Evolutionary conservation across 2,888 invertebrate genomes (phyloP).

Genomic region (Calameuta idolon): DNA sequence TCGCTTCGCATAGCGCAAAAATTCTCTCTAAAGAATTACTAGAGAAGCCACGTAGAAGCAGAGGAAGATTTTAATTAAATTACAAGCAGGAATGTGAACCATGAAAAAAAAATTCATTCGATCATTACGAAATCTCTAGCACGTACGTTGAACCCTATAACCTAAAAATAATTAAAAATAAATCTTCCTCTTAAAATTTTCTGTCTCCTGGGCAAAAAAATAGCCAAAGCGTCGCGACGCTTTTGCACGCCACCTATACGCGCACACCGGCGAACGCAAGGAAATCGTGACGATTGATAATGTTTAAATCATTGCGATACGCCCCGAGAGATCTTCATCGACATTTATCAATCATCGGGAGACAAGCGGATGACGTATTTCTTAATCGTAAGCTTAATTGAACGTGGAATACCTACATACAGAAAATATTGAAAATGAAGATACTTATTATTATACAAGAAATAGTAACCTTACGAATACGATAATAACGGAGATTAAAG

Average conservation of each 20-base stretch:
- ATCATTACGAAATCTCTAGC: not conserved
- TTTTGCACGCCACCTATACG: no score
- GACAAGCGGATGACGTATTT: constrained; percentile 9
- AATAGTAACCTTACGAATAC: constrained; percentile 11
- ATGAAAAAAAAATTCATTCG: not conserved
- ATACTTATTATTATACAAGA: constrained; percentile 27
- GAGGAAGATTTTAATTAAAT: not conserved
- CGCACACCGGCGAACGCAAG: not conserved
- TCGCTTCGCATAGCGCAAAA: not conserved
- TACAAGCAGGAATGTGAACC: not conserved
- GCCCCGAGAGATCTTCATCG: not conserved
- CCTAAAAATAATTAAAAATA: not conserved
- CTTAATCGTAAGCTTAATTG: constrained; percentile 23
- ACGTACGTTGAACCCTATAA: not conserved
- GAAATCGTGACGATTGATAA: not conserved
- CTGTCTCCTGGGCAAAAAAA: not conserved
- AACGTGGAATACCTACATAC: constrained; percentile 46
- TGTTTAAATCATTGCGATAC: not conserved
- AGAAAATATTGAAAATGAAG: constrained; percentile 46
- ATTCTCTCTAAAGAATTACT: not conserved
- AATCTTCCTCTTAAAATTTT: not conserved
- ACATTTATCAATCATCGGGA: constrained; percentile 3
- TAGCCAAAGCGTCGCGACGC: not conserved
- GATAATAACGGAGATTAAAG: constrained; percentile 2
- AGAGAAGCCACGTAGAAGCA: not conserved